These are phyloP conservation scores for Atopsyche davidsoni DNA, from an alignment of 1,140 invertebrate genomes.

Conservation along the genomic window DNA sequence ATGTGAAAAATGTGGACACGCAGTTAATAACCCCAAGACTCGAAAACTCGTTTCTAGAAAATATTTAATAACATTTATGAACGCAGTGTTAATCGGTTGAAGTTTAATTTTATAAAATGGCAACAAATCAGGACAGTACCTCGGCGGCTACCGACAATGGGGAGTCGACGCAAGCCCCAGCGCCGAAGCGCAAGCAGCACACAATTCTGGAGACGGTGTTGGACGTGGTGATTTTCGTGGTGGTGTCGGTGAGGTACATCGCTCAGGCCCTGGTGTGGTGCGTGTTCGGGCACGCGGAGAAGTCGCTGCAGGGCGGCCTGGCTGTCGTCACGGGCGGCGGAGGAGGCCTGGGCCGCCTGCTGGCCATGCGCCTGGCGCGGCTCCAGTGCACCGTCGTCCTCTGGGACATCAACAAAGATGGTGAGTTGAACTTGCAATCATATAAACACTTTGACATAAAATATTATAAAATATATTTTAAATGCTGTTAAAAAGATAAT, in stretches of 20 bases:
- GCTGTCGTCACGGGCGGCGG: conserved; percentile 85
- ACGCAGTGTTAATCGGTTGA: no score
- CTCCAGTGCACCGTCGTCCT: conserved; percentile 75
- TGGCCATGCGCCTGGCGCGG: conserved; percentile 71
- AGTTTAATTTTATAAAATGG: neutral
- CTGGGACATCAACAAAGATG: conserved; percentile 86
- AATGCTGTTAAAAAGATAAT: no score
- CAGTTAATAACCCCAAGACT: no score
- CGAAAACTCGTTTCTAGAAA: no score
- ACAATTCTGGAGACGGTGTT: conserved; percentile 33
- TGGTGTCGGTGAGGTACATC: conserved; percentile 51
- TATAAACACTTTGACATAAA: neutral
- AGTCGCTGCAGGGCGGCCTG: conserved; percentile 63
- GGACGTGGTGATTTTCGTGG: conserved; percentile 57
- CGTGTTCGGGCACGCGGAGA: conserved; percentile 48
- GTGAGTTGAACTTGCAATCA: conserved; percentile 44
- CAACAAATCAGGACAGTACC: neutral
- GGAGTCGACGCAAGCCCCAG: neutral
- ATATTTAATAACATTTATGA: no score
- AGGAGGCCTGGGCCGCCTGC: conserved; percentile 79
- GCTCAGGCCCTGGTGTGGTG: conserved; percentile 46
- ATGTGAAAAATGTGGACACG: no score
- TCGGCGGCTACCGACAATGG: neutral
- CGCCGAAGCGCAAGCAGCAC: neutral
- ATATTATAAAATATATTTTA: no score